These are phyloP conservation scores for Vimba vimba DNA, from an alignment of 2,113 vertebrate species.

Conservation along the genomic window DNA sequence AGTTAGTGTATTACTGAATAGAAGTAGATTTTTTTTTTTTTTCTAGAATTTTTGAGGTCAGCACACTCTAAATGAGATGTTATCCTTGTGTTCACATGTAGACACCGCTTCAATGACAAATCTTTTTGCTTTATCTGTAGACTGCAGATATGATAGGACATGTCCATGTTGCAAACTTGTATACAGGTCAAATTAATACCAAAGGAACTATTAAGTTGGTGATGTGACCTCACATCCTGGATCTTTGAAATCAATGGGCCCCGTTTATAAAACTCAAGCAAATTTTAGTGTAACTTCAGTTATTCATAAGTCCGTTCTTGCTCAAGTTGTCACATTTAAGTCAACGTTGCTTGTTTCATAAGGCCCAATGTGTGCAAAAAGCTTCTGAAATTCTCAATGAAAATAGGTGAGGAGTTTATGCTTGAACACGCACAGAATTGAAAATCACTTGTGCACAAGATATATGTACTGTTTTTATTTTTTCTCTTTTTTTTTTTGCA, in stretches of 20 bases:
- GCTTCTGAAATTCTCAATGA: background rate
- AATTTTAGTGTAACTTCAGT: background rate
- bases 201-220: background rate
- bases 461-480: background rate
- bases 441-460: slow-evolving; percentile 16
- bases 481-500: background rate
- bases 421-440: background rate
- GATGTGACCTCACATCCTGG: background rate
- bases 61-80: background rate
- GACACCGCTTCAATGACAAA: background rate
- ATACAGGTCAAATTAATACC: background rate
- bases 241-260: background rate
- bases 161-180: background rate
- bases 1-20: background rate
- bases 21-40: too few species aligned
- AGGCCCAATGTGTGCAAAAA: background rate
- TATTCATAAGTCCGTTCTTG: background rate
- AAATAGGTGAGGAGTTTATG: background rate
- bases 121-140: background rate
- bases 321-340: background rate
- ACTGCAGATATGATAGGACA: background rate
- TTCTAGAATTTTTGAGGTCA: background rate
- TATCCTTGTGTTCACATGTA: background rate
- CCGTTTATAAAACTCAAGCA: background rate
- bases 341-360: background rate